phyloP scores from a whole-genome alignment of 1,140 invertebrate species.

The Periplaneta americana region DNA sequence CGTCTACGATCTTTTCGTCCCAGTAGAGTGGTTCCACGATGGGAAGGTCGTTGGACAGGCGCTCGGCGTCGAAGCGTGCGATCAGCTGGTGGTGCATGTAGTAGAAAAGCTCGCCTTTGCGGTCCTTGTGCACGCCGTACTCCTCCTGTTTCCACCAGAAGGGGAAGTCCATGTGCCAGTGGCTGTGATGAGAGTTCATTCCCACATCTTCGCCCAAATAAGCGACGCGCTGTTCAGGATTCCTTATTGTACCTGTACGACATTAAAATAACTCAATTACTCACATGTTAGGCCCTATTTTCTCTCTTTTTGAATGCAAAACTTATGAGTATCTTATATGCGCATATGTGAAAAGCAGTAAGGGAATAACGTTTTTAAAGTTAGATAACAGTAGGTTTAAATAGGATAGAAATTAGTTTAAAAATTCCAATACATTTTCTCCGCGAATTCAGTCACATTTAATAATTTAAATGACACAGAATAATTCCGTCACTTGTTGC shows the following conservation, averaged over 20 bases:
- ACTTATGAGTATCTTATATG: too few relatives aligned
- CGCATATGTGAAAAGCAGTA: too few relatives aligned
- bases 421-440: too few relatives aligned
- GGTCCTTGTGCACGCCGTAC: slow-evolving; percentile 21
- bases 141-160: slow-evolving; percentile 25
- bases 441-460: too few relatives aligned
- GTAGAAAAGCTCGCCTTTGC: slow-evolving; percentile 27
- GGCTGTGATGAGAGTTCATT: slow-evolving; percentile 34
- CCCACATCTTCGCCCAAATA: slow-evolving; percentile 34
- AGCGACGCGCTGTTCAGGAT: slow-evolving; percentile 29
- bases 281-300: background rate
- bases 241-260: slow-evolving; percentile 21
- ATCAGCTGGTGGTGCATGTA: slow-evolving; percentile 35
- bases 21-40: slow-evolving; percentile 26
- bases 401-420: too few relatives aligned
- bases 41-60: slow-evolving; percentile 32
- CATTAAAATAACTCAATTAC: background rate
- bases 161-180: slow-evolving; percentile 30
- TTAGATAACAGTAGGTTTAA: too few relatives aligned
- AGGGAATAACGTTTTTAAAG: too few relatives aligned
- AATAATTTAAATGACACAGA: too few relatives aligned
- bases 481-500: too few relatives aligned
- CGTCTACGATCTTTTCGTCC: slow-evolving; percentile 22
- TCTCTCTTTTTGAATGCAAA: too few relatives aligned
- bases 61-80: slow-evolving; percentile 33